Evolutionary conservation across 2,797 vertebrate genomes (phyloP), one percentile per base, ranked within the genome.

Genomic region (Austrolebias charrua): DNA sequence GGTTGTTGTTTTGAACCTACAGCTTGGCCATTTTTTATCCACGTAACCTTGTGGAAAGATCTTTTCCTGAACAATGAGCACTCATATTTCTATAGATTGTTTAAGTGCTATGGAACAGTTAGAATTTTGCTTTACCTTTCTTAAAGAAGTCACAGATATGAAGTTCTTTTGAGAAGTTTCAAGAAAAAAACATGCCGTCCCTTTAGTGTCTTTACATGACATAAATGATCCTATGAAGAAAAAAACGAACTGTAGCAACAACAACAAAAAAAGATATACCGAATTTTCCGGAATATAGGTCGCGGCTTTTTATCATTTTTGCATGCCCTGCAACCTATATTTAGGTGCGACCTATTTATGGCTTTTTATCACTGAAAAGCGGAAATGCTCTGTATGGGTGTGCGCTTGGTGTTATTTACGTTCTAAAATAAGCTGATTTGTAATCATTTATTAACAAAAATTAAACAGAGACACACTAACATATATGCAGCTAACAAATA

Each of bases 1-100:
- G 63, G 78, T 80, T 60, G 69, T 83, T 62, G 15, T 71, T 79
- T 62, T 54, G 63, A 75, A 64, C 50, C 55, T 20, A 11, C 12
- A 52, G 71, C 66, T 76, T 65, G 49, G 63, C 54, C 52, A 42
- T 35, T 70, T 69, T 47, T 69, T 57, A 20, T 20, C 64, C 28
- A 54, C 59, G 67, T 38, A 58, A 48, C 49, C 65, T 67, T 57
- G 56, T 33, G 48, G 43, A 73, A 59, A 40, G 63, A 62, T 76
- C 47, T 65, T 71, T 54, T 20, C 40, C 53, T 51, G n/a, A 46
- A 68, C n/a, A 55, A 54, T 69, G 46, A 62, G 50, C 48, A 46
- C 55, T 59, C 19, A n/a, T 60, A 47, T 64, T 68, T 62, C 13
- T n/a, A n/a, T n/a, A 9, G 31, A 47, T 66, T 40, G 60, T 47